Base-by-base conservation (phyloP, 2,888 invertebrate genomes). In the Atrina japonica region DNA sequence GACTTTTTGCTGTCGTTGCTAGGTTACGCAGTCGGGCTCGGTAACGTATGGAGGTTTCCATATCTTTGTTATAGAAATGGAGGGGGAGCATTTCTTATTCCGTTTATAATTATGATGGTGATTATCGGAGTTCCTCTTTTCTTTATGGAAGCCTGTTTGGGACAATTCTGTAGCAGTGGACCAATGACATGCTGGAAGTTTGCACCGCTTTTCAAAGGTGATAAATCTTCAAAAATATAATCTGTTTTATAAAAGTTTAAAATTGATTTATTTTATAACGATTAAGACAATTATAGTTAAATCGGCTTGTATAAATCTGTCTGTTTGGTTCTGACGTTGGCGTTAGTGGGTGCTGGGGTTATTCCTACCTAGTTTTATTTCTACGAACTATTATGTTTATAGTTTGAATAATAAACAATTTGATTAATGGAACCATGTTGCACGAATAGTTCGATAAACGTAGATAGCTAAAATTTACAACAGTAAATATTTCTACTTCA, bases 1-100 rank as follows among this genome's bases (percentile, higher is more conserved):
- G 93, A 93, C 84, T 93, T 93, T 80, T 88, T 88, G 23, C 72
- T 88, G 18, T 85, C 87, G n/a, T 77, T 87, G 72, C 83, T 88
- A 23, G 84, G 85, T 9, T 88, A 85, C 56, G 86, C 87, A 18
- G 88, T 88, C 2, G 88, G 88, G 0, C 81, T 89, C 18, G 88
- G 89, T 2, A 89, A 89, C 82, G 91, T 94, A 14, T 94, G 94
- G 94, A 89, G 93, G 70, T 94, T 94, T 88, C 94, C 94, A 3
- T 93, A 94, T 76, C 78, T 89, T 11, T 88, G 87, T 70, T 89
- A 88, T 77, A 76, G 84, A 45, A 88, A 88, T 73, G 88, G 88
- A 6, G 88, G 88, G 2, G 90, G 90, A 30, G 90, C 90, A 3
- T 90, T 90, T 73, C 78, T 90, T 9, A 86, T 90, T 18, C 90